Evolutionary conservation across 2,888 invertebrate genomes (phyloP).

Genomic region (Cosmorhoe ocellata): DNA sequence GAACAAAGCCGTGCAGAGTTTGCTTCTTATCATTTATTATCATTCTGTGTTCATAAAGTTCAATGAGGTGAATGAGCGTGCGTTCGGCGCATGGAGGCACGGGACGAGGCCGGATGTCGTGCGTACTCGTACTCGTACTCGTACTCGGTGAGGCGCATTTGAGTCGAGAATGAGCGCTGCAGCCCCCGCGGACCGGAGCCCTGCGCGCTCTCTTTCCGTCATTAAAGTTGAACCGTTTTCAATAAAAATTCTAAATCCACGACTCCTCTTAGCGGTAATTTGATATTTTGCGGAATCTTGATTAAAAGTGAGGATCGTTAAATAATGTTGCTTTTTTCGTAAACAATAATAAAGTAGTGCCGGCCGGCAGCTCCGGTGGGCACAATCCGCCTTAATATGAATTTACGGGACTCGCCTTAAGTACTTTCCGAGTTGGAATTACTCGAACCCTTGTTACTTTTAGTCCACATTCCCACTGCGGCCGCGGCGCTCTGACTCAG

Average conservation of each 20-base stretch:
- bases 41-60: too few relatives aligned
- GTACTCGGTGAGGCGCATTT: too few relatives aligned
- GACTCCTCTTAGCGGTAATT: slow-evolving; percentile 34
- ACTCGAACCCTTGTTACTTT: slow-evolving; percentile 11
- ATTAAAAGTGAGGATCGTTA: slow-evolving; percentile 31
- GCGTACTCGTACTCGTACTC: too few relatives aligned
- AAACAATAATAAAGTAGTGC: slow-evolving; percentile 17
- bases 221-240: slow-evolving; percentile 65
- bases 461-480: background rate
- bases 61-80: too few relatives aligned
- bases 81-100: too few relatives aligned
- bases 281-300: slow-evolving; percentile 33
- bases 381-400: slow-evolving; percentile 15
- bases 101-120: too few relatives aligned
- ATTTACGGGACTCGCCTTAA: slow-evolving; percentile 9
- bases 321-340: slow-evolving; percentile 20
- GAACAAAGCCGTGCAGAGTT: too few relatives aligned
- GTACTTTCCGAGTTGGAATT: slow-evolving; percentile 14
- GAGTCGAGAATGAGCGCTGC: too few relatives aligned
- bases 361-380: background rate
- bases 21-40: too few relatives aligned
- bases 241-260: slow-evolving; percentile 56
- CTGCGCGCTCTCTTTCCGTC: slow-evolving; percentile 47
- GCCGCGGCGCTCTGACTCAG: too few relatives aligned
- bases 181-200: slow-evolving; percentile 18